Percentiles rank a stretch among this genome's conserved stretches.
Evolutionary conservation across 2,888 invertebrate genomes (phyloP).

Genomic region (Vandiemenella viatica): DNA sequence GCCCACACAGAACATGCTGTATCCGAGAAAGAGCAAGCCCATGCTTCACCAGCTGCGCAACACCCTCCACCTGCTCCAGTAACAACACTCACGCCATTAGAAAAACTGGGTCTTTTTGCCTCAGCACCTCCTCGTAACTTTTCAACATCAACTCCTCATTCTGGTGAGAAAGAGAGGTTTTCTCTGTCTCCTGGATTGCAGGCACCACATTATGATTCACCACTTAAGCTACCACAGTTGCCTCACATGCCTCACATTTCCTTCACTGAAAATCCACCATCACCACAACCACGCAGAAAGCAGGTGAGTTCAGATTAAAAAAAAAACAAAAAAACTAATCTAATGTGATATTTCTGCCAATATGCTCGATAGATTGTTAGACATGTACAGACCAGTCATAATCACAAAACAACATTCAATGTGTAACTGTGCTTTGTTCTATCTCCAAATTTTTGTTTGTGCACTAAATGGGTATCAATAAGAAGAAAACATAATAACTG

Average conservation of each 20-base stretch:
- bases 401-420: too few relatives aligned
- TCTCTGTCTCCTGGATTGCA: conserved; percentile 13
- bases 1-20: conserved; percentile 37
- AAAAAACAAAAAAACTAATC: too few relatives aligned
- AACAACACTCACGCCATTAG: conserved; percentile 12
- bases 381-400: too few relatives aligned
- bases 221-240: conserved; percentile 23
- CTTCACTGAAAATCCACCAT: conserved; percentile 33
- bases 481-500: too few relatives aligned
- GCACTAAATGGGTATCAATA: too few relatives aligned
- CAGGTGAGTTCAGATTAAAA: conserved; percentile 34
- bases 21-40: conserved; percentile 20
- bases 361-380: too few relatives aligned
- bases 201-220: conserved; percentile 21
- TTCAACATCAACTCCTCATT: conserved; percentile 23
- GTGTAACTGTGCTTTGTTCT: too few relatives aligned
- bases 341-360: too few relatives aligned
- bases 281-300: conserved; percentile 70
- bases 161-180: conserved; percentile 26
- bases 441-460: too few relatives aligned
- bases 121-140: conserved; percentile 9
- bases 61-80: conserved; percentile 21
- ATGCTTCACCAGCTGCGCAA: conserved; percentile 27
- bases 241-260: conserved; percentile 34
- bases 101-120: conserved; percentile 12